A percentile compares a stretch with the other conserved stretches of the same genome.
Evolutionary conservation across 2,113 vertebrate genomes (phyloP).

Genomic region (Solea solea): DNA sequence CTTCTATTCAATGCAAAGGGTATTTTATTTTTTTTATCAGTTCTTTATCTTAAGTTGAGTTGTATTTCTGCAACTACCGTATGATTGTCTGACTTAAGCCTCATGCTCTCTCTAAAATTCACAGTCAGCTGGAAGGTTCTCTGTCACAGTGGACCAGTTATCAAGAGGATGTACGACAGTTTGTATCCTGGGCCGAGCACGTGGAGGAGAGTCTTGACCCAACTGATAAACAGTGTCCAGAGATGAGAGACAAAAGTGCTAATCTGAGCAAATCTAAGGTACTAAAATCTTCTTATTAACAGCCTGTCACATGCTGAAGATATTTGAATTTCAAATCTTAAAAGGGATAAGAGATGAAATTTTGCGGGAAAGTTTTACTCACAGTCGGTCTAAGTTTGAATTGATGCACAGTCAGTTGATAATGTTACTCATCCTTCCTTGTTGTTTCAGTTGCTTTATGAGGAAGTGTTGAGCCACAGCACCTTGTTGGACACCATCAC

Average conservation of each 20-base stretch:
- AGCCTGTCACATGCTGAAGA: no score
- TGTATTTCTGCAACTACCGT: not conserved
- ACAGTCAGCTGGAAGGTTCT: conserved; percentile 93
- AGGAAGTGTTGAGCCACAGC: conserved; percentile 91
- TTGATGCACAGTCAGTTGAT: not conserved
- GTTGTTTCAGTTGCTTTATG: conserved; percentile 86
- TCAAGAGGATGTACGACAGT: conserved; percentile 93
- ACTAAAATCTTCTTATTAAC: conserved; percentile 12
- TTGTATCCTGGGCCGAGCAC: conserved; percentile 90
- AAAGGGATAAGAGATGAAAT: no score
- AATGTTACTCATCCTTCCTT: not conserved
- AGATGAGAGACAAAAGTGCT: conserved; percentile 91
- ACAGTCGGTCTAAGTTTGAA: not conserved
- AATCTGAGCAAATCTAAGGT: conserved; percentile 93
- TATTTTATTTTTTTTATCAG: conserved; percentile 45
- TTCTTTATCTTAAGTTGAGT: not conserved
- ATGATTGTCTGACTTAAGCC: not conserved
- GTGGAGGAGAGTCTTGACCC: conserved; percentile 86
- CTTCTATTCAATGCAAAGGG: conserved; percentile 95
- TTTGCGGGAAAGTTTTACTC: no score
- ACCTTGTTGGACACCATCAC: conserved; percentile 89
- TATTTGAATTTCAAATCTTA: no score
- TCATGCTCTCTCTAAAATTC: conserved; percentile 36
- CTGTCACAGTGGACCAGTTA: conserved; percentile 98
- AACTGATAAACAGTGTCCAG: conserved; percentile 84